phyloP scores from a whole-genome alignment of 2,888 invertebrate genomes.

The Sarcophaga caerulescens region DNA sequence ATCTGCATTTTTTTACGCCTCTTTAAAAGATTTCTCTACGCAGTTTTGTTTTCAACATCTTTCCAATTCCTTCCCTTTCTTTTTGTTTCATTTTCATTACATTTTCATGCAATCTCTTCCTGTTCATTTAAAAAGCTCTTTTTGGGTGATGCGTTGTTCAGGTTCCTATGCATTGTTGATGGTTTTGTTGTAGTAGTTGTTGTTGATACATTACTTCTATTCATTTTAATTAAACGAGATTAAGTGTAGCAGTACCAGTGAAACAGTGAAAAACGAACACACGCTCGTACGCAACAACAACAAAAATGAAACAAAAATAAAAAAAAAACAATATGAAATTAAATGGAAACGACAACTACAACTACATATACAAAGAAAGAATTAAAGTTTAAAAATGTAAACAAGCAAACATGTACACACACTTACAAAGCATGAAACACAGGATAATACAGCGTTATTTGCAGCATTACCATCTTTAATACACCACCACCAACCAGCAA shows the following conservation, averaged over 20 bases:
- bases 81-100: conserved; percentile 14
- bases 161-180: too few relatives aligned
- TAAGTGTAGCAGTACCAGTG: conserved; percentile 47
- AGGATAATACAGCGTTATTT: too few relatives aligned
- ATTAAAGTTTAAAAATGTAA: background rate
- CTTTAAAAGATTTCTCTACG: background rate
- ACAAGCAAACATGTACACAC: conserved; percentile 9
- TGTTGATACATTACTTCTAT: conserved; percentile 64
- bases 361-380: conserved; percentile 11
- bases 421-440: background rate
- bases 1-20: too few relatives aligned
- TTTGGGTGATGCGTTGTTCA: background rate
- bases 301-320: background rate
- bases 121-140: background rate
- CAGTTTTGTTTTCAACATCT: too few relatives aligned
- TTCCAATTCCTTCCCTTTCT: background rate
- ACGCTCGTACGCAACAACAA: background rate
- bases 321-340: conserved; percentile 58
- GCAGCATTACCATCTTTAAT: too few relatives aligned
- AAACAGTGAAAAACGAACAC: conserved; percentile 10
- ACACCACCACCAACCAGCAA: too few relatives aligned
- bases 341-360: conserved; percentile 21
- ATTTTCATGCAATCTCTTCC: conserved; percentile 11
- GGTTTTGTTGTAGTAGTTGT: background rate
- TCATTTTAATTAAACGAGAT: conserved; percentile 68